These are phyloP conservation scores for Pocillopora damicornis DNA, from an alignment of 64 coral and sea anemone genomes.

Conservation along the genomic window DNA sequence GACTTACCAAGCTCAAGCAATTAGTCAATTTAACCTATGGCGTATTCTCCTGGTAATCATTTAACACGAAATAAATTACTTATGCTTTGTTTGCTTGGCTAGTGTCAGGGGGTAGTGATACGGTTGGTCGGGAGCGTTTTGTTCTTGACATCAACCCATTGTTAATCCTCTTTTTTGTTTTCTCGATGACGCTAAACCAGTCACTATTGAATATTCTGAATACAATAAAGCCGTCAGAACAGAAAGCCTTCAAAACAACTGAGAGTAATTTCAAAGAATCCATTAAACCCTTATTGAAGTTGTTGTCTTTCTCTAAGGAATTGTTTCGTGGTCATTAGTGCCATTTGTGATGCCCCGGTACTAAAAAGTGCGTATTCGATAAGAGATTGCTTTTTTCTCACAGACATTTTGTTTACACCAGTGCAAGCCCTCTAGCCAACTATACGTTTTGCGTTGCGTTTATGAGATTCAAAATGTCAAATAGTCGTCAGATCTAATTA, in stretches of 20 bases:
- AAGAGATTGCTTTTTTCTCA: neutral
- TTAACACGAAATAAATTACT: neutral
- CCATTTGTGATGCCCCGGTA: neutral
- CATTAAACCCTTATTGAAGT: neutral
- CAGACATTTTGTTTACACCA: too few relatives aligned
- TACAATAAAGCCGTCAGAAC: neutral
- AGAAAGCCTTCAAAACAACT: neutral
- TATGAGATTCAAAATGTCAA: too few relatives aligned
- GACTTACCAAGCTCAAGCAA: neutral
- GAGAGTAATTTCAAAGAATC: neutral
- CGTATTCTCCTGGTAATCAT: neutral
- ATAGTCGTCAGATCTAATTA: too few relatives aligned
- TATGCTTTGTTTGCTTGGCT: neutral
- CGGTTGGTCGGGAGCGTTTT: neutral
- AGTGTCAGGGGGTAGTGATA: neutral
- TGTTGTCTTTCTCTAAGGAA: neutral
- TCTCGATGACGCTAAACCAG: neutral
- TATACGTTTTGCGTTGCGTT: too few relatives aligned
- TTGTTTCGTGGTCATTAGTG: neutral
- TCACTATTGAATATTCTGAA: neutral
- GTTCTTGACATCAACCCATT: slow-evolving; percentile 7
- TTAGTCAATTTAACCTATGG: neutral
- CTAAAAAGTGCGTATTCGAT: neutral
- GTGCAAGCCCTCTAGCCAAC: too few relatives aligned
- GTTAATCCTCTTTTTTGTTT: slow-evolving; percentile 14